Base-by-base conservation (phyloP, 2,113 vertebrate genomes). In the Apeltes quadracus region DNA sequence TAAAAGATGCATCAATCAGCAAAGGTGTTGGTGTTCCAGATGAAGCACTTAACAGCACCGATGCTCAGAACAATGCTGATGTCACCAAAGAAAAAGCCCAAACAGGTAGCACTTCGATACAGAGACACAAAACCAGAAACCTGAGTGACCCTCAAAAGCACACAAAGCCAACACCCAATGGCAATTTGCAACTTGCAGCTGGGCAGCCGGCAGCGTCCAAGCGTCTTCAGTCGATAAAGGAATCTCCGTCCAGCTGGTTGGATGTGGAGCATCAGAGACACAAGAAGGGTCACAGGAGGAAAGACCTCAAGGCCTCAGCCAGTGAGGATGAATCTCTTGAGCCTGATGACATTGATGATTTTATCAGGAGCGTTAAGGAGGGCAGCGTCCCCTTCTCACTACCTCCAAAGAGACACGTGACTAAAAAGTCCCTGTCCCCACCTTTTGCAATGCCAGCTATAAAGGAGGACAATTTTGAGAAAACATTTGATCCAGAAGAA, bases 331-430 rank as follows among this genome's bases (percentile, higher is more conserved):
- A 87, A 41, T 57, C 90, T 55, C 89, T 93, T 43, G 95, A 97
- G 68, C 90, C 94, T 2, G 93, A 94, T 0, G 94, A 97, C 72
- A 92, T 95, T 86, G 92, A 96, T 36, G 91, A 95, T 75, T 98
- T 99, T 81, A 93, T 97, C 5, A 95, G 92, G 87, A 96, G 93
- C 72, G 96, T 98, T 56, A 97, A 95, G 72, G 94, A 94, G n/a
- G 92, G 95, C 8, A 95, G 97, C 38, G 95, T 94, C 22, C 88
- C 94, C 0, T 91, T 96, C 76, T 93, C 94, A 36, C n/a, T 95
- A 36, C 96, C 96, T 23, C 94, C 92, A 71, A 97, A 95, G 78
- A 97, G 92, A 80, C 96, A 95, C 56, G 90, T 91, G 20, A 75
- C 89, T 69, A 94, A 92, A 0, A 97, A 95, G 81, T 90, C 92